A percentile compares a stretch with the other conserved stretches of the same genome.
Conservation (phyloP, 2,113 vertebrate genomes). For the Stercorarius parasiticus region DNA sequence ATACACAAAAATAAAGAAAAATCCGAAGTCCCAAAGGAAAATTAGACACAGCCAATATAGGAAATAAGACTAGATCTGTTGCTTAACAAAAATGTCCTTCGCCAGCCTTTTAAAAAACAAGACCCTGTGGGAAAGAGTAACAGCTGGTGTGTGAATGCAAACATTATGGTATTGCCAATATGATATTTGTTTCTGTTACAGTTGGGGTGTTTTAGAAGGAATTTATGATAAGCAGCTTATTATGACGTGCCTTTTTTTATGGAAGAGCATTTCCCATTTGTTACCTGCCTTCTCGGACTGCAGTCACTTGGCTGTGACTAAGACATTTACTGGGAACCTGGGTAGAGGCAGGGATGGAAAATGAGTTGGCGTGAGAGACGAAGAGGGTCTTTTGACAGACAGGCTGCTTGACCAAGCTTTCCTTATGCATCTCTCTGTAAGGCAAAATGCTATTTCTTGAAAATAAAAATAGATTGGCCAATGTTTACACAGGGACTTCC, state of each 20-base stretch:
- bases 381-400: not conserved
- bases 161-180: constrained; percentile 11
- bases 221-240: not conserved
- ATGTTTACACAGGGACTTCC: not conserved
- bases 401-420: not conserved
- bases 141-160: constrained; percentile 33
- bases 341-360: not conserved
- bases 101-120: constrained; percentile 21
- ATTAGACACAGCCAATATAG: not conserved
- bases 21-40: not conserved
- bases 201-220: constrained; percentile 8
- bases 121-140: not conserved
- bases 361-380: not conserved
- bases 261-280: not conserved
- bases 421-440: not conserved
- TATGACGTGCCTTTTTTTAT: not conserved
- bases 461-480: not conserved
- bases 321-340: constrained; percentile 8
- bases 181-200: constrained; percentile 52
- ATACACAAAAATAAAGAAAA: not conserved
- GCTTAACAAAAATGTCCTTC: not conserved
- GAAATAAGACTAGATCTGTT: not conserved
- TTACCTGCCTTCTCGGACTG: not conserved
- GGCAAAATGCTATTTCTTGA: not conserved
- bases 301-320: constrained; percentile 42